Evolutionary conservation across 2,888 invertebrate species (phyloP).

Genomic region (Acanthopleura granulata): DNA sequence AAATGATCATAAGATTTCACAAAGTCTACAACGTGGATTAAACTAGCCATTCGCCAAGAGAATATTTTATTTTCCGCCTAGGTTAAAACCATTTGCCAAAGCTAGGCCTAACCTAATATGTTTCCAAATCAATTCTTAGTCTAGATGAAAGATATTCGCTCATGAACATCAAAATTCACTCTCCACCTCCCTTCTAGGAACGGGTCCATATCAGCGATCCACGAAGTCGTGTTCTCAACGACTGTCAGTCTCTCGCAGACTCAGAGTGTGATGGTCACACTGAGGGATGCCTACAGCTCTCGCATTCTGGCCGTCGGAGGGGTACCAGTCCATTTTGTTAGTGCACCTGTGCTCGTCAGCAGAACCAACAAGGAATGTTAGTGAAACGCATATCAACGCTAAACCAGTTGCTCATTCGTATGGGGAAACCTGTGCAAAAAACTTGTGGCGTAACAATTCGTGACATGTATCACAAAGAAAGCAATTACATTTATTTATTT

Average conservation of each 20-base stretch:
- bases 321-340: not conserved
- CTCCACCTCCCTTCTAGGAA: not conserved
- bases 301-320: not conserved
- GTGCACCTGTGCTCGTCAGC: not conserved
- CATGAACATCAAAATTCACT: not conserved
- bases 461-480: too few relatives aligned
- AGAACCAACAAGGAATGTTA: not conserved
- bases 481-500: too few relatives aligned
- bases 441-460: too few relatives aligned
- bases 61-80: too few relatives aligned
- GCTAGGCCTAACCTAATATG: too few relatives aligned
- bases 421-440: not conserved
- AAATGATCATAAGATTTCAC: too few relatives aligned
- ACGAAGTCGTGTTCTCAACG: not conserved
- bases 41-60: too few relatives aligned
- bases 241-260: not conserved
- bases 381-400: not conserved
- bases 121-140: too few relatives aligned
- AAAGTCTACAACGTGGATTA: too few relatives aligned
- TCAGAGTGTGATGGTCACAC: not conserved
- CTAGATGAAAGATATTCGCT: too few relatives aligned
- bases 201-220: not conserved
- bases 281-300: not conserved
- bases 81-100: too few relatives aligned
- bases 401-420: not conserved